Conservation (phyloP, 2,113 vertebrate species). For the Oreochromis aureus region DNA sequence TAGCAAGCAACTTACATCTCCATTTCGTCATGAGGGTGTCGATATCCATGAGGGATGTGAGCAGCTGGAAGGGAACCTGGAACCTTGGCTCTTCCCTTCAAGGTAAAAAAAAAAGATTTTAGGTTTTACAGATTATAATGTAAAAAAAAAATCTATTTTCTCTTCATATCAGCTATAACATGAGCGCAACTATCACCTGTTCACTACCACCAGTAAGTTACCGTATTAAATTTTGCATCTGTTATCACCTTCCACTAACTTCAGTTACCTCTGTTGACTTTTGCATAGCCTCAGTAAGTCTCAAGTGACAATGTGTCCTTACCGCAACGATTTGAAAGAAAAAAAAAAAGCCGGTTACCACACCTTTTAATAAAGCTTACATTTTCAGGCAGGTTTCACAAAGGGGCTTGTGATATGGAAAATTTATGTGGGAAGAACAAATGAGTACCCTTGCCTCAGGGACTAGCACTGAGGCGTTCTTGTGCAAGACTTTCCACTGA, state of each 20-base stretch:
- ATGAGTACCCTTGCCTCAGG: not conserved
- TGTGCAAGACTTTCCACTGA: not conserved
- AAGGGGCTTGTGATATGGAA: not conserved
- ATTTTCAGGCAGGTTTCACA: not conserved
- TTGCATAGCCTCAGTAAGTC: not conserved
- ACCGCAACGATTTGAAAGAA: not conserved
- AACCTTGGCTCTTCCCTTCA: constrained; percentile 92
- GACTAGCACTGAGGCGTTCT: not conserved
- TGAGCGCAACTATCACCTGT: not conserved
- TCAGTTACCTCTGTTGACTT: not conserved
- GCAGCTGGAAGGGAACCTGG: constrained; percentile 94
- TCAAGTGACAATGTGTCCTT: not conserved
- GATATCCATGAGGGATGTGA: constrained; percentile 90
- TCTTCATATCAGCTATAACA: not conserved
- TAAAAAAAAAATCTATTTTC: not conserved
- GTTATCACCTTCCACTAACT: not conserved
- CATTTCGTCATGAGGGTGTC: constrained; percentile 95
- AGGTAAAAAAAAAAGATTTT: not conserved
- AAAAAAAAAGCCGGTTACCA: not conserved
- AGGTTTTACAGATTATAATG: not conserved
- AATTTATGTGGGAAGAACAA: not conserved
- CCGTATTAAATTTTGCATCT: not conserved
- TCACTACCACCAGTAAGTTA: not conserved
- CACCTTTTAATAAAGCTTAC: not conserved
- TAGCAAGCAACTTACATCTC: constrained; percentile 82